These are phyloP conservation scores for Watsonalla cultraria DNA, from an alignment of 2,888 invertebrate genomes.

Conservation along the genomic window DNA sequence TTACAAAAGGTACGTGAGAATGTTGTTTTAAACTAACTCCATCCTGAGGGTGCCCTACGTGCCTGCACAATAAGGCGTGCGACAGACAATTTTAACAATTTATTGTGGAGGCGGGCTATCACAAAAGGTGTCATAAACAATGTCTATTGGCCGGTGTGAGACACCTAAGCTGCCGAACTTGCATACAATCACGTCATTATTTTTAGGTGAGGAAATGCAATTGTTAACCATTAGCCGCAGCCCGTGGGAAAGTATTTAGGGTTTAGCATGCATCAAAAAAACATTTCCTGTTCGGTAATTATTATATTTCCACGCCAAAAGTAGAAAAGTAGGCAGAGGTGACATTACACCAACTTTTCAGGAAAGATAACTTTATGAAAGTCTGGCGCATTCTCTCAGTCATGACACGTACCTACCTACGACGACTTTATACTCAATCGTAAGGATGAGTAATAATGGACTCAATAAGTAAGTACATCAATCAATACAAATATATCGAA, in stretches of 20 bases:
- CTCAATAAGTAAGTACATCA: too few relatives aligned
- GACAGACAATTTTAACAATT: constrained; percentile 48
- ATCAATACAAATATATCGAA: too few relatives aligned
- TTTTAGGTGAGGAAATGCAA: constrained; percentile 62
- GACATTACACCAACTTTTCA: too few relatives aligned
- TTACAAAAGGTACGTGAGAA: constrained; percentile 75
- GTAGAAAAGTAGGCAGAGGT: too few relatives aligned
- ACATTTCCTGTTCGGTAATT: constrained; percentile 40
- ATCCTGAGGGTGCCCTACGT: constrained; percentile 58
- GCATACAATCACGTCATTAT: constrained; percentile 71
- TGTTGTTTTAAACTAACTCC: constrained; percentile 58
- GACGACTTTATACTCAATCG: too few relatives aligned
- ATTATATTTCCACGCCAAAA: too few relatives aligned
- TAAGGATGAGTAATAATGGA: too few relatives aligned
- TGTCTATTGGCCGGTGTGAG: constrained; percentile 43
- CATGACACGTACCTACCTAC: too few relatives aligned
- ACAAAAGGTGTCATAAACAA: constrained; percentile 69
- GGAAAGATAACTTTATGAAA: too few relatives aligned
- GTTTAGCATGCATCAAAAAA: constrained; percentile 23
- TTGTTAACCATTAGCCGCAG: constrained; percentile 48
- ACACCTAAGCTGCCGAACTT: constrained; percentile 61
- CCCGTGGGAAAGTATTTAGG: constrained; percentile 61
- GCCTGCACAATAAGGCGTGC: constrained; percentile 54
- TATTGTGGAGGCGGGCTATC: constrained; percentile 56
- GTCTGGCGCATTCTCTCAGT: too few relatives aligned